These are phyloP conservation scores for Schizopygopsis malacanthus DNA, from an alignment of 2,797 vertebrate genomes.

Conservation along the genomic window DNA sequence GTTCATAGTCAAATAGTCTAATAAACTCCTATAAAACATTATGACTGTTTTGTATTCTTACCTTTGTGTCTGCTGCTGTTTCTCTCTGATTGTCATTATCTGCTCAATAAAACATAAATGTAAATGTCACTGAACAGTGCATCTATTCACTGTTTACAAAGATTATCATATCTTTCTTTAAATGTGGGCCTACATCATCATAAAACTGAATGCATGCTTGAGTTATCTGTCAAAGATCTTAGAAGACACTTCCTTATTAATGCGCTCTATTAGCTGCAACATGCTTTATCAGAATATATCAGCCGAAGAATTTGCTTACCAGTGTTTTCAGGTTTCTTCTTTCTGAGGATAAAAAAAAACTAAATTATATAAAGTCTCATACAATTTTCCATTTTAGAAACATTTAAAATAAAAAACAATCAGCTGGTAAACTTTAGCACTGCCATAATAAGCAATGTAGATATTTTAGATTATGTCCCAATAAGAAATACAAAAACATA, in stretches of 20 bases:
- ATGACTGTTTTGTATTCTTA: neutral
- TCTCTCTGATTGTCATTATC: constrained; percentile 22
- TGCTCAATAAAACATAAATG: constrained; percentile 6
- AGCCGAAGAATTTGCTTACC: constrained; percentile 62
- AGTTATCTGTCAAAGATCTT: neutral
- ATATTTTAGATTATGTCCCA: neutral
- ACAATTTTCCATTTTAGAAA: constrained; percentile 58
- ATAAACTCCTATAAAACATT: neutral
- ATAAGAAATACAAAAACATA: neutral
- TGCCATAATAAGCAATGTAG: neutral
- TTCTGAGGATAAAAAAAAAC: constrained; percentile 58
- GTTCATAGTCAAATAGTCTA: neutral
- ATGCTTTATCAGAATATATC: neutral
- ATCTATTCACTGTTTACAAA: neutral
- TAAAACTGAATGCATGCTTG: neutral
- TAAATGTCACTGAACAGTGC: neutral
- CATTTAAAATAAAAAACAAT: neutral
- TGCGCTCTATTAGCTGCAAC: neutral
- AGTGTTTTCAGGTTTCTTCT: constrained; percentile 58
- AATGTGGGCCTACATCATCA: neutral
- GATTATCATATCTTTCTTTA: neutral
- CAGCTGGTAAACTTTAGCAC: neutral
- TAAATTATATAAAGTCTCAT: constrained; percentile 24
- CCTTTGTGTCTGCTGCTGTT: neutral
- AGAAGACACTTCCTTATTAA: neutral